Base-by-base conservation (phyloP, 1,140 invertebrate genomes). In the Philotrypesis tridentata region DNA sequence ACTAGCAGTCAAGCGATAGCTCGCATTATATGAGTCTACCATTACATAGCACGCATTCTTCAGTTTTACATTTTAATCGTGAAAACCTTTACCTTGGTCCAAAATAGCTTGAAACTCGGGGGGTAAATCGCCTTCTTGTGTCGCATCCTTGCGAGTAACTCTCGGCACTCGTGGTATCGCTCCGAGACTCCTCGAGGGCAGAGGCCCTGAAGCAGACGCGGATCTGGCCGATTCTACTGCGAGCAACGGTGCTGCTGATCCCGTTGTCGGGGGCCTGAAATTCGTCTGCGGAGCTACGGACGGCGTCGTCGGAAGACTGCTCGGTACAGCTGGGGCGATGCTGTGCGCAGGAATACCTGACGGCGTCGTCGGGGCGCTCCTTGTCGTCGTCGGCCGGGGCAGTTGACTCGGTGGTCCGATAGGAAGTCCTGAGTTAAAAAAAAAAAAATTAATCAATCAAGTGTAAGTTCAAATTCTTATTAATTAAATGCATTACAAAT, bases 291-390 rank as follows among this genome's bases (percentile, higher is more conserved):
- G 72, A 33, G 72, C 78, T n/a, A 23, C 76, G 1, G 79, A 85
- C 43, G 89, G 88, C 55, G 89, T 90, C 31, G 88, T 86, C 2
- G 89, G 89, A 33, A 90, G 85, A 86, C 88, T 90, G 37, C 82
- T 87, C 7, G 85, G 77, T 27, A 86, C 84, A n/a, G 82, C 74
- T 37, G 84, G 83, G 9, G 84, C 79, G 63, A 79, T 82, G 43
- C 72, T 80, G 21, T 83, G 86, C 5, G 85, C 63, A 12, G 87
- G 48, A 7, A n/a, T 83, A 75, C 85, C 85, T 3, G 87, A 90
- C 14, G 90, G 89, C 21, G 89, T 91, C 61, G 87, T 90, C 40
- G 90, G 89, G 5, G 89, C 89, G 81, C 90, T 91, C 89, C 88
- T 90, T 25, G 89, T 86, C 83, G 88, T 89, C 82, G 87, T 88